Percentiles rank a stretch among this genome's conserved stretches.
These are phyloP conservation scores for Pycnonotus jocosus DNA, from an alignment of 2,113 vertebrate genomes.

Conservation along the genomic window DNA sequence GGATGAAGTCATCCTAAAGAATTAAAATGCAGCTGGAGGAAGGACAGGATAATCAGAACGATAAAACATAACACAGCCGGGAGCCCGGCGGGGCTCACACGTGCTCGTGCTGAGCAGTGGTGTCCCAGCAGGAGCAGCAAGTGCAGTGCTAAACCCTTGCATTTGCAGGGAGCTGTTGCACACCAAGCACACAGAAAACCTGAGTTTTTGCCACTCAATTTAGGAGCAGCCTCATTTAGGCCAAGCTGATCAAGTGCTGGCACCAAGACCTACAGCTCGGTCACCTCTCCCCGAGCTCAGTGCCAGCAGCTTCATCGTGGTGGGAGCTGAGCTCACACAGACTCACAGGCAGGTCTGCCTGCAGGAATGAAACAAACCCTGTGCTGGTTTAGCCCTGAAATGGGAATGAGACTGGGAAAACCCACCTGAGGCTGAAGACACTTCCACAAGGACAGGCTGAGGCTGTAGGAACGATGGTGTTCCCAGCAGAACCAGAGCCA, in stretches of 20 bases:
- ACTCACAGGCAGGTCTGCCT: background rate
- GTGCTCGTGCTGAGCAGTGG: background rate
- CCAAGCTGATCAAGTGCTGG: background rate
- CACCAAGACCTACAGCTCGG: rapidly evolving
- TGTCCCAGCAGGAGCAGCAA: background rate
- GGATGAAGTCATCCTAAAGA: background rate
- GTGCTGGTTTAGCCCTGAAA: rapidly evolving
- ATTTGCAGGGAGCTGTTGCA: background rate
- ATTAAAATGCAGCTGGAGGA: slow-evolving; percentile 34
- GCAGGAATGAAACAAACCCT: background rate
- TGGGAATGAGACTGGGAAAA: background rate
- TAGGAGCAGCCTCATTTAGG: background rate
- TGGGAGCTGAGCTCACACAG: rapidly evolving
- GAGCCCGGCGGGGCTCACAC: background rate
- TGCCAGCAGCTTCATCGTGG: background rate
- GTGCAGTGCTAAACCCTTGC: background rate
- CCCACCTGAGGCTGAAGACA: background rate
- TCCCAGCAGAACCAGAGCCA: background rate
- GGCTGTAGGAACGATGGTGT: background rate
- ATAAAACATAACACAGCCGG: background rate
- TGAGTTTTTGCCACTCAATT: background rate
- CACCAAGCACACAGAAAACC: background rate
- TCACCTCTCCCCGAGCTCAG: rapidly evolving
- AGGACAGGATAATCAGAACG: background rate
- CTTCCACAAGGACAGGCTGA: background rate